Evolutionary conservation across 1,140 invertebrate species (phyloP).

Genomic region (Drosophila oshimai): DNA sequence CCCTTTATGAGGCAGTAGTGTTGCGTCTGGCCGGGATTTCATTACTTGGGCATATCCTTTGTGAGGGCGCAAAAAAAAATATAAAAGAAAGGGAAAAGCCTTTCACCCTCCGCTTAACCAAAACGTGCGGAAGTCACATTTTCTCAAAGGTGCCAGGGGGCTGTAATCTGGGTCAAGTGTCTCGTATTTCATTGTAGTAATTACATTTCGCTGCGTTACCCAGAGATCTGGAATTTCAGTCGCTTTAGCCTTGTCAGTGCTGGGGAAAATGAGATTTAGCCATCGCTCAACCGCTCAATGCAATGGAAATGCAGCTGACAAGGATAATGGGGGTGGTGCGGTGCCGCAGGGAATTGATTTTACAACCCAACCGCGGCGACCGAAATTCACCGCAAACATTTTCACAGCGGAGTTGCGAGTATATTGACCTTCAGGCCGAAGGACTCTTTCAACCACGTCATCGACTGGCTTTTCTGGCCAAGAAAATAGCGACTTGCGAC

Average conservation of each 20-base stretch:
- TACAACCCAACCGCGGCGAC: slow-evolving; percentile 37
- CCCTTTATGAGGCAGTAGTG: slow-evolving; percentile 38
- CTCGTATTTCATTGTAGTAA: slow-evolving; percentile 66
- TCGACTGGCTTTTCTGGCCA: slow-evolving; percentile 27
- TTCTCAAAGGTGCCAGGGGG: slow-evolving; percentile 19
- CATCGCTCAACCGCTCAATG: slow-evolving; percentile 41
- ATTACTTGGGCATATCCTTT: slow-evolving; percentile 22
- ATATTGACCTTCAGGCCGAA: slow-evolving; percentile 50
- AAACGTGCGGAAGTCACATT: slow-evolving; percentile 70
- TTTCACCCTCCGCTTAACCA: slow-evolving; percentile 23
- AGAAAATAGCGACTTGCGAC: slow-evolving; percentile 26
- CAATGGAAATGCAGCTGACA: slow-evolving; percentile 20
- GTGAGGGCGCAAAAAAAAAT: no score
- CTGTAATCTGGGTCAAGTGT: slow-evolving; percentile 61
- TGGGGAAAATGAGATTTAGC: slow-evolving; percentile 38
- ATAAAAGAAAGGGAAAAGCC: slow-evolving; percentile 20
- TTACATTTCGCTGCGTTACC: slow-evolving; percentile 47
- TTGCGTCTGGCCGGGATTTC: slow-evolving; percentile 46
- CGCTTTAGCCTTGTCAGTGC: slow-evolving; percentile 1
- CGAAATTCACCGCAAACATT: slow-evolving; percentile 9
- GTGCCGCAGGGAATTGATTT: slow-evolving; percentile 42
- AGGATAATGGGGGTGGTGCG: not conserved
- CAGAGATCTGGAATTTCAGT: slow-evolving; percentile 1
- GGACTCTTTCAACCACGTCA: slow-evolving; percentile 46
- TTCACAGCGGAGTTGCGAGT: not conserved